Evolutionary conservation across 2,797 vertebrate genomes (phyloP).

Genomic region (Sitta carolinensis): DNA sequence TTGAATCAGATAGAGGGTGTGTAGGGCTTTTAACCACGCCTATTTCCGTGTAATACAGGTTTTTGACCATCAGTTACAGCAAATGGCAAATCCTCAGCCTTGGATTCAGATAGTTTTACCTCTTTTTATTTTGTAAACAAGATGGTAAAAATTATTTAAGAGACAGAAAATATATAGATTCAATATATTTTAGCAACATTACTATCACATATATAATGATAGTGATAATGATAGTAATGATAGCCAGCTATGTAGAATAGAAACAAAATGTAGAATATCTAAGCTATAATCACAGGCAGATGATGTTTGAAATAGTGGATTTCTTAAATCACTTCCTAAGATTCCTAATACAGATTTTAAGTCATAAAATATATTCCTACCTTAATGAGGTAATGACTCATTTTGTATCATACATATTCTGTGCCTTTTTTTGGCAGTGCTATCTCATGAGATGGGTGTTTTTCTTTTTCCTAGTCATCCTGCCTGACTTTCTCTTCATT

Average conservation of each 20-base stretch:
- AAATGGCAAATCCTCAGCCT: background rate
- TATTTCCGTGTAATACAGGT: background rate
- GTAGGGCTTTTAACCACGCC: background rate
- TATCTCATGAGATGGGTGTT: background rate
- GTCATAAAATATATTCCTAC: background rate
- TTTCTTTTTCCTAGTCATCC: background rate
- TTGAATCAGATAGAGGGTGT: background rate
- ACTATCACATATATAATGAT: too few relatives aligned
- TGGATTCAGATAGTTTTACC: background rate
- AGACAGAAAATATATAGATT: background rate
- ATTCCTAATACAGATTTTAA: background rate
- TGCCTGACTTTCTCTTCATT: background rate
- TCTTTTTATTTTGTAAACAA: background rate
- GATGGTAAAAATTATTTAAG: background rate
- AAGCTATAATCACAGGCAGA: background rate
- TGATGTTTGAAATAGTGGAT: background rate
- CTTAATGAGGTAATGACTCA: background rate
- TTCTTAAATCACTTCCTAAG: background rate
- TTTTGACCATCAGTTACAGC: background rate
- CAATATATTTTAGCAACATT: background rate
- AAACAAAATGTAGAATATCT: background rate
- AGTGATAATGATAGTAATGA: too few relatives aligned
- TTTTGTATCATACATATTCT: background rate
- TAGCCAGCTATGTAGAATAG: background rate
- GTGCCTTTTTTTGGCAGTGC: background rate